phyloP scores from a whole-genome alignment of 2,888 invertebrate genomes.

The Drosophila dives region DNA sequence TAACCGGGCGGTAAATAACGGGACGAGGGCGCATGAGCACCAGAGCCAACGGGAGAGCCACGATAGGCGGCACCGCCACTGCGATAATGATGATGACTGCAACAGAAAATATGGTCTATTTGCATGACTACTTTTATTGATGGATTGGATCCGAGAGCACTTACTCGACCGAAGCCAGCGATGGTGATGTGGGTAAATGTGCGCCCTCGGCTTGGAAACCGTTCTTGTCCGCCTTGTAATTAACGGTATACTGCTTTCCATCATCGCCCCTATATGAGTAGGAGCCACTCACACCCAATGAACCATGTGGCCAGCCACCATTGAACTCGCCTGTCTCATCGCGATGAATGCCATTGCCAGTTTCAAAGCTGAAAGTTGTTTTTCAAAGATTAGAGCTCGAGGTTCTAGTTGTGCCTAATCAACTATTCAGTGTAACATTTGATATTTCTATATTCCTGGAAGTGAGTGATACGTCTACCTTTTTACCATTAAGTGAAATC shows the following conservation, averaged over 20 bases:
- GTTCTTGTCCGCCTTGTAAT: slow-evolving; percentile 91
- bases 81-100: slow-evolving; percentile 58
- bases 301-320: slow-evolving; percentile 87
- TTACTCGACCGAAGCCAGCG: slow-evolving; percentile 87
- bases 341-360: slow-evolving; percentile 88
- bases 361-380: slow-evolving; percentile 86
- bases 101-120: neutral
- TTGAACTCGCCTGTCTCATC: slow-evolving; percentile 87
- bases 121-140: neutral
- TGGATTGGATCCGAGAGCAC: slow-evolving; percentile 7
- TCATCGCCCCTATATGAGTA: slow-evolving; percentile 88
- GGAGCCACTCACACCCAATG: slow-evolving; percentile 87
- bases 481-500: neutral
- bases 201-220: slow-evolving; percentile 92
- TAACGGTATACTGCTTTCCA: slow-evolving; percentile 87
- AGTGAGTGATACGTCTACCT: neutral
- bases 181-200: slow-evolving; percentile 91
- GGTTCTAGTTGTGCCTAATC: neutral
- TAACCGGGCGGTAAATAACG: slow-evolving; percentile 81
- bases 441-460: neutral
- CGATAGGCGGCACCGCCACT: slow-evolving; percentile 44
- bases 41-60: slow-evolving; percentile 48
- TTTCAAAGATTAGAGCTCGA: neutral
- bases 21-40: slow-evolving; percentile 62
- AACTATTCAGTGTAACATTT: neutral